Evolutionary conservation across 2,797 vertebrate genomes (phyloP).

Genomic region (Acestrorhynchus altus): DNA sequence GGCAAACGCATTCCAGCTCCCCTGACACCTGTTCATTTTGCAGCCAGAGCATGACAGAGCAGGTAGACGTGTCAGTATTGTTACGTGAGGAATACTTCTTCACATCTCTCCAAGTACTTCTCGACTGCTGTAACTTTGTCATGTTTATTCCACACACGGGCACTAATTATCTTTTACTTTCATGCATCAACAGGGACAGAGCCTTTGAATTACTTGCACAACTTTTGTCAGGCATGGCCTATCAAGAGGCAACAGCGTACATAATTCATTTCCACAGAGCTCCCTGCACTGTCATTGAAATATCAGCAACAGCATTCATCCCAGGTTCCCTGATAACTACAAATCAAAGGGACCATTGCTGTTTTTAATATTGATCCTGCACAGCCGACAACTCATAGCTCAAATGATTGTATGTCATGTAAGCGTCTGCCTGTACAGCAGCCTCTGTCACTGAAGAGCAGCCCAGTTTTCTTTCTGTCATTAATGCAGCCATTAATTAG

Average conservation of each 20-base stretch:
- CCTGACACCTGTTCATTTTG: constrained; percentile 47
- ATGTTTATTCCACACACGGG: constrained; percentile 48
- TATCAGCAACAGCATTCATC: constrained; percentile 28
- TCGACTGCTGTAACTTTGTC: constrained; percentile 51
- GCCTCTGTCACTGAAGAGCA: neutral
- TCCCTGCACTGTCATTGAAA: constrained; percentile 37
- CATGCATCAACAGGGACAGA: constrained; percentile 53
- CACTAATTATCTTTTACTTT: constrained; percentile 57
- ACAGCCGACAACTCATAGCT: constrained; percentile 36
- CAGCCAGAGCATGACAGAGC: constrained; percentile 38
- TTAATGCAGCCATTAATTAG: constrained; percentile 12
- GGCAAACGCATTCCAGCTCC: constrained; percentile 47
- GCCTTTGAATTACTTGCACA: constrained; percentile 59
- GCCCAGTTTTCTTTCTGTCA: neutral
- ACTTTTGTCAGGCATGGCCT: constrained; percentile 55
- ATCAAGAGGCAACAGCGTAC: constrained; percentile 52
- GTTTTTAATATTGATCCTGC: constrained; percentile 37
- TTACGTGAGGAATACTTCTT: constrained; percentile 40
- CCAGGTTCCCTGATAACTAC: constrained; percentile 31
- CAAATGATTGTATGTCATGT: neutral
- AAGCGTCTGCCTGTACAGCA: neutral
- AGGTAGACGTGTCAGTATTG: constrained; percentile 45
- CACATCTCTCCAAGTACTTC: constrained; percentile 40
- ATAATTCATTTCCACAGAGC: constrained; percentile 55
- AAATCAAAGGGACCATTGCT: constrained; percentile 18